Evolutionary conservation across 2,113 vertebrate species (phyloP), one percentile per base, ranked within the genome.

Genomic region (Hippocampus mohnikei): DNA sequence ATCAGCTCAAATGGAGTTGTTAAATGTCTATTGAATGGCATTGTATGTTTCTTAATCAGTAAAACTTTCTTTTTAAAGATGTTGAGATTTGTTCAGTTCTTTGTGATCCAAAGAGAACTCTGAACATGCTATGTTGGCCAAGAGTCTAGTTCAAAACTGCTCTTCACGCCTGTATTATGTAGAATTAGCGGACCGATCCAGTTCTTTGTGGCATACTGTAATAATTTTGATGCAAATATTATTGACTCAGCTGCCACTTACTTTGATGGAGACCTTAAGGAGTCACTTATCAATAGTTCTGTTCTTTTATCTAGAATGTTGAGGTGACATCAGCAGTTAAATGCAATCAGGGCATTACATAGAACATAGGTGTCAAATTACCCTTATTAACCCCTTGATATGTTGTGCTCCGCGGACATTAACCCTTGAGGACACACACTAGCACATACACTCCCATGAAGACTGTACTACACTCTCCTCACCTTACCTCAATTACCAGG

Each of bases 401-500:
- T 37, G 33, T 37, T 37, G 33, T 37, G 33, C 65, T n/a, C n/a
- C n/a, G n/a, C 11, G 33, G 41, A 60, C 58, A 60, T 33, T 60
- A 27, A 60, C 15, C 5, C 29, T 55, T 33, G 27, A 29, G 58
- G 48, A 48, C 6, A 63, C 58, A 71, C 46, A 15, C 42, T 2
- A 13, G 15, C n/a, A 62, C 20, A 55, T 25, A 56, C 27, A 37
- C 60, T 67, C 25, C 18, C 52, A 70, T 48, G 53, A 48, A 66
- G 55, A 56, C 23, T 61, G 27, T 55, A 40, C 67, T 64, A 68
- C 65, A 81, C 40, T 8, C 71, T 56, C 66, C 33, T 37, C 33
- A 6, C 33, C 33, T 37, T 37, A 37, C 33, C 33, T 76, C 73
- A 85, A 87, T 84, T 81, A 84, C 68, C 71, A 80, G 55, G 79